Percentiles rank a stretch among this genome's conserved stretches.
Evolutionary conservation across 2,797 vertebrate species (phyloP).

Genomic region (Pempheris klunzingeri): DNA sequence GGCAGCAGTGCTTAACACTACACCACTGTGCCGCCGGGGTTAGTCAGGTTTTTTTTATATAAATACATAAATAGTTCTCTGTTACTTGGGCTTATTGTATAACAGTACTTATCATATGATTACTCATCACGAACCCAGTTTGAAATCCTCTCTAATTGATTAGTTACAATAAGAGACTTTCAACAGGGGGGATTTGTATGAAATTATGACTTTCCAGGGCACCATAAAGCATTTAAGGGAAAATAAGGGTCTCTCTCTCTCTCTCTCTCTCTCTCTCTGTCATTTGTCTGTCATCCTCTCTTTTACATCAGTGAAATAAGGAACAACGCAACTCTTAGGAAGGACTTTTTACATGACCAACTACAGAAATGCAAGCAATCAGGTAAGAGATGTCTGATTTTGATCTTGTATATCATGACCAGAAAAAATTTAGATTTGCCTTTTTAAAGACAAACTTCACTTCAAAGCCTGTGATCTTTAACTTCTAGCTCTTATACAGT

Average conservation of each 20-base stretch:
- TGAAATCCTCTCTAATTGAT: constrained; percentile 58
- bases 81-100: background rate
- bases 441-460: background rate
- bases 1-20: too few relatives aligned
- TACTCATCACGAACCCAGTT: background rate
- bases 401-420: background rate
- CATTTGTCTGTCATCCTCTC: background rate
- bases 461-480: constrained; percentile 9
- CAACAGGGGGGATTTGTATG: constrained; percentile 56
- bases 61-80: constrained; percentile 32
- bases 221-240: background rate
- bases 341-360: constrained; percentile 12
- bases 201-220: background rate
- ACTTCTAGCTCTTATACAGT: background rate
- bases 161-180: constrained; percentile 43
- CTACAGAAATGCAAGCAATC: constrained; percentile 72
- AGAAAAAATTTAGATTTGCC: background rate
- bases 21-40: too few relatives aligned
- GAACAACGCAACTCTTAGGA: background rate
- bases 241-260: background rate
- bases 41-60: background rate
- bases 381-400: constrained; percentile 67
- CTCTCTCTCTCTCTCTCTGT: background rate
- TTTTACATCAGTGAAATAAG: background rate
- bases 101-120: constrained; percentile 49